Percentiles rank a stretch among this genome's conserved stretches.
Evolutionary conservation across 2,888 invertebrate species (phyloP).

Genomic region (Andrena camellia): DNA sequence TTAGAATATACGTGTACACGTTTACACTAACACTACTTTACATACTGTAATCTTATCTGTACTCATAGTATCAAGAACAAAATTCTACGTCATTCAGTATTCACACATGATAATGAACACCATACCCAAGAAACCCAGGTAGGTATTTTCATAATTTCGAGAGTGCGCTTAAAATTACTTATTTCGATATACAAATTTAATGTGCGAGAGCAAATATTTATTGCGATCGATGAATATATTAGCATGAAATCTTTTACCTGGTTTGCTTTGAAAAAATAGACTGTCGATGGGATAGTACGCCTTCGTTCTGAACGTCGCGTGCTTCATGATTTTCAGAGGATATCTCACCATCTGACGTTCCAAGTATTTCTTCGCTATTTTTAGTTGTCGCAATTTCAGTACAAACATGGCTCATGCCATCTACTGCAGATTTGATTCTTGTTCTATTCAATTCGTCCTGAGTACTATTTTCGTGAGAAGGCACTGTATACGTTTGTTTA

Average conservation of each 20-base stretch:
- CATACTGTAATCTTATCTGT: conserved; percentile 50
- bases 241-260: conserved; percentile 48
- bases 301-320: conserved; percentile 86
- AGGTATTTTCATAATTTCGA: not conserved
- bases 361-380: conserved; percentile 46
- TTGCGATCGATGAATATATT: not conserved
- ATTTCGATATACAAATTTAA: not conserved
- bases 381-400: conserved; percentile 21
- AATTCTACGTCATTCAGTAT: conserved; percentile 22
- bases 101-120: not conserved
- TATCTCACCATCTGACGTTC: conserved; percentile 86
- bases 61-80: conserved; percentile 22
- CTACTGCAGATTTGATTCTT: conserved; percentile 51
- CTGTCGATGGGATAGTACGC: conserved; percentile 84
- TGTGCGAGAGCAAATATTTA: not conserved
- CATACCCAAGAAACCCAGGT: not conserved
- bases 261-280: conserved; percentile 84
- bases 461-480: conserved; percentile 50
- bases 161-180: not conserved
- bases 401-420: conserved; percentile 47
- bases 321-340: conserved; percentile 88
- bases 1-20: conserved; percentile 29
- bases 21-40: conserved; percentile 14
- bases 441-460: conserved; percentile 49
- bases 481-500: conserved; percentile 54